These are phyloP conservation scores for Nanger granti DNA, from an alignment of 2,113 vertebrate species.

Conservation along the genomic window DNA sequence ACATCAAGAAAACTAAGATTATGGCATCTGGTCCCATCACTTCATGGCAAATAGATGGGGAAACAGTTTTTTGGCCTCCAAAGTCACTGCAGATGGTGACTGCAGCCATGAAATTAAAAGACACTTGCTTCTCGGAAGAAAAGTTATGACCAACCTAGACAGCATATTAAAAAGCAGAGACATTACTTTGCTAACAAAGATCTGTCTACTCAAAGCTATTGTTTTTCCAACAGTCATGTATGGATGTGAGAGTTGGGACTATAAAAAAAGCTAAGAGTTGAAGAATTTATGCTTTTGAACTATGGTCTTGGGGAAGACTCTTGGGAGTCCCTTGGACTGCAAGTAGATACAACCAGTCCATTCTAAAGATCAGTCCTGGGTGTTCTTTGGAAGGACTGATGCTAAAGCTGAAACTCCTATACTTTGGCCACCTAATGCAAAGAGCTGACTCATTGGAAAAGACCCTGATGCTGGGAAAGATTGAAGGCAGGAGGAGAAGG, in stretches of 20 bases:
- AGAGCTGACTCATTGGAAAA: not conserved
- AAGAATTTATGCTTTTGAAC: not conserved
- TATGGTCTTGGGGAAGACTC: not conserved
- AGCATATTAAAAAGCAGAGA: not conserved
- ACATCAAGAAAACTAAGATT: not conserved
- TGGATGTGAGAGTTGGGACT: not conserved
- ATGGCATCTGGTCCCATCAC: not conserved
- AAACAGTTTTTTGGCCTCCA: not conserved
- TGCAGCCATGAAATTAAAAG: not conserved
- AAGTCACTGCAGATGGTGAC: not conserved
- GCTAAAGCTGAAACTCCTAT: not conserved
- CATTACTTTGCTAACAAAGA: not conserved
- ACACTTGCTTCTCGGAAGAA: not conserved
- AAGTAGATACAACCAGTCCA: not conserved
- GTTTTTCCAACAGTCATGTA: not conserved
- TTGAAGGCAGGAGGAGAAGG: not conserved
- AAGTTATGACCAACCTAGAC: not conserved
- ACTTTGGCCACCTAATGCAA: not conserved
- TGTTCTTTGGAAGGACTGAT: not conserved
- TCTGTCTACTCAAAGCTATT: not conserved
- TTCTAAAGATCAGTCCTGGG: not conserved
- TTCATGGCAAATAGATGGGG: not conserved
- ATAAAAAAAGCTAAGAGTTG: not conserved
- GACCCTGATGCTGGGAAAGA: not conserved
- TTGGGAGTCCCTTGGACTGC: not conserved